A percentile compares a stretch with the other conserved stretches of the same genome.
phyloP scores from a whole-genome alignment of 2,888 invertebrate species.

The Apamea anceps region DNA sequence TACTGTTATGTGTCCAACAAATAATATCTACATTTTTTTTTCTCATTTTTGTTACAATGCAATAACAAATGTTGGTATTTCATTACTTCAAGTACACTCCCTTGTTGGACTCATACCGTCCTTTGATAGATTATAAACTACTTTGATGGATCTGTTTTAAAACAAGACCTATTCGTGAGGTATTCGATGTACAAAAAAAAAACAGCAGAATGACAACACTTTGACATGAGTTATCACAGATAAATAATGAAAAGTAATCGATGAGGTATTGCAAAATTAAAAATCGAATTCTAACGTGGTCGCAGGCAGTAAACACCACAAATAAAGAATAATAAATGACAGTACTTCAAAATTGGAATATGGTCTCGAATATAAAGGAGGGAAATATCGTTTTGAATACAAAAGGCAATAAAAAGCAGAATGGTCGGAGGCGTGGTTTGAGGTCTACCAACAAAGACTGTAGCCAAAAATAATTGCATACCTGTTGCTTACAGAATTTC shows the following conservation, averaged over 20 bases:
- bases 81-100: constrained; percentile 1
- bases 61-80: constrained; percentile 8
- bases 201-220: not conserved
- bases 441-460: constrained; percentile 57
- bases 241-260: constrained; percentile 43
- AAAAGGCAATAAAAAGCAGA: constrained; percentile 54
- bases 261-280: constrained; percentile 24
- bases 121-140: constrained; percentile 11
- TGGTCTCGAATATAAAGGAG: constrained; percentile 36
- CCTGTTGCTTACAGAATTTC: constrained; percentile 65
- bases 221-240: constrained; percentile 29
- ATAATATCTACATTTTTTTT: not conserved
- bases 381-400: constrained; percentile 53
- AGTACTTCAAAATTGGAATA: constrained; percentile 48
- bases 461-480: constrained; percentile 66
- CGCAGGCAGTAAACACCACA: constrained; percentile 3
- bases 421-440: constrained; percentile 41
- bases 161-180: not conserved
- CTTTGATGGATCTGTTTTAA: constrained; percentile 25
- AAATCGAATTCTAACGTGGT: constrained; percentile 23
- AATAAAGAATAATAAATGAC: constrained; percentile 43
- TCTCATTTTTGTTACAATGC: not conserved
- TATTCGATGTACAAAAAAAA: not conserved
- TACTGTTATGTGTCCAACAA: not conserved
- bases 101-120: not conserved